phyloP scores from a whole-genome alignment of 2,797 vertebrate genomes.

The Melanitta fusca region DNA sequence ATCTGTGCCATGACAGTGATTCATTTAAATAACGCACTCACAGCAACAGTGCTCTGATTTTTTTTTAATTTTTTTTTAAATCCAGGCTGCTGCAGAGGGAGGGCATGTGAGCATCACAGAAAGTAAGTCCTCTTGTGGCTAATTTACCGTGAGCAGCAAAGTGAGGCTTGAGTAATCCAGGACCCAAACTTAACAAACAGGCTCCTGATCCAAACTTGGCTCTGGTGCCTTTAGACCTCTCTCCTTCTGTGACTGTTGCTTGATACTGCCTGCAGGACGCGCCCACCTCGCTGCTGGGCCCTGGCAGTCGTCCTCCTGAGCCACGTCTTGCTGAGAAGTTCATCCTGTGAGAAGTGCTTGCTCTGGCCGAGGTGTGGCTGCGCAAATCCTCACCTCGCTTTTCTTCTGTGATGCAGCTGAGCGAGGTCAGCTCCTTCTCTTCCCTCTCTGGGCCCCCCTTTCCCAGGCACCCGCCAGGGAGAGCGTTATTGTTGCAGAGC shows the following conservation, averaged over 20 bases:
- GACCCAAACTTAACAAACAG: not conserved
- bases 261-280: accelerated
- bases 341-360: not conserved
- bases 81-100: not conserved
- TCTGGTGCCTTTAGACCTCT: accelerated
- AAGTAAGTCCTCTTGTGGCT: not conserved
- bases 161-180: not conserved
- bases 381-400: not conserved
- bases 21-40: not conserved
- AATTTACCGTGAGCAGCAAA: not conserved
- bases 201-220: not conserved
- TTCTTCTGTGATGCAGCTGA: not conserved
- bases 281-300: not conserved
- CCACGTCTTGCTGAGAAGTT: not conserved
- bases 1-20: not conserved
- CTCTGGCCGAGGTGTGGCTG: not conserved
- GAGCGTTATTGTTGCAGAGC: too few relatives aligned
- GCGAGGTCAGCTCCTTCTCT: not conserved
- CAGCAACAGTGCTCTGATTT: not conserved
- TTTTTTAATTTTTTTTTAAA: not conserved
- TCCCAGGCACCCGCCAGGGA: not conserved
- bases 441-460: not conserved
- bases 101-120: not conserved
- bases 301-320: not conserved
- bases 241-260: not conserved